phyloP scores from a whole-genome alignment of 2,888 invertebrate genomes.

The Orthosia incerta region DNA sequence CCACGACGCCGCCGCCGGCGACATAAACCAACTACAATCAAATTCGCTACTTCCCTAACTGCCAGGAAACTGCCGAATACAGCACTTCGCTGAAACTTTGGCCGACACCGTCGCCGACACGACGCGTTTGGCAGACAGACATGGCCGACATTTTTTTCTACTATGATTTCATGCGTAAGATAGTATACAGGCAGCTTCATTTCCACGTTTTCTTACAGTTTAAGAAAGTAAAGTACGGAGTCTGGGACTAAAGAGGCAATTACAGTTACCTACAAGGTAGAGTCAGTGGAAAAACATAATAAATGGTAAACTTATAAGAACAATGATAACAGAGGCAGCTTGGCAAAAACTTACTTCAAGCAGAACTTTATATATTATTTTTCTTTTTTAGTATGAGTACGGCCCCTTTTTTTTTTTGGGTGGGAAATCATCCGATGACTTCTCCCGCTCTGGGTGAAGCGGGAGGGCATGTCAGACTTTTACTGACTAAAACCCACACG shows the following conservation, averaged over 20 bases:
- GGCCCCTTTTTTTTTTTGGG: too few species aligned
- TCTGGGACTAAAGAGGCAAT: too few species aligned
- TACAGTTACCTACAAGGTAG: too few species aligned
- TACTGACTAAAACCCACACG: too few species aligned
- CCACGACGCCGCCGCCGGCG: slow-evolving; percentile 18
- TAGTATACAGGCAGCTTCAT: slow-evolving; percentile 20
- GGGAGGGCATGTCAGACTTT: too few species aligned
- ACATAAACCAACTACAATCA: slow-evolving; percentile 54
- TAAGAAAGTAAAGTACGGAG: background rate
- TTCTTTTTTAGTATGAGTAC: too few species aligned
- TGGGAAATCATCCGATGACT: too few species aligned
- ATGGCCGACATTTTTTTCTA: slow-evolving; percentile 16
- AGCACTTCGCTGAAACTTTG: slow-evolving; percentile 32
- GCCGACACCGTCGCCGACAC: slow-evolving; percentile 49
- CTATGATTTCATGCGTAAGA: slow-evolving; percentile 21
- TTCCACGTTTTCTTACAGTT: background rate
- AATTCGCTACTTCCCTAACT: slow-evolving; percentile 38
- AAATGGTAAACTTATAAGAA: background rate
- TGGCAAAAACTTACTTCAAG: too few species aligned
- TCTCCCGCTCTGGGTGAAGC: too few species aligned
- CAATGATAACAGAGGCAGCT: background rate
- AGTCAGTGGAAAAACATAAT: background rate
- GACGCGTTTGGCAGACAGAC: slow-evolving; percentile 38
- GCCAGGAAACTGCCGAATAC: slow-evolving; percentile 6
- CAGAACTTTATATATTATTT: too few species aligned